A percentile compares a stretch with the other conserved stretches of the same genome.
Evolutionary conservation across 1,140 invertebrate genomes (phyloP).

Genomic region (Luehdorfia chinensis): DNA sequence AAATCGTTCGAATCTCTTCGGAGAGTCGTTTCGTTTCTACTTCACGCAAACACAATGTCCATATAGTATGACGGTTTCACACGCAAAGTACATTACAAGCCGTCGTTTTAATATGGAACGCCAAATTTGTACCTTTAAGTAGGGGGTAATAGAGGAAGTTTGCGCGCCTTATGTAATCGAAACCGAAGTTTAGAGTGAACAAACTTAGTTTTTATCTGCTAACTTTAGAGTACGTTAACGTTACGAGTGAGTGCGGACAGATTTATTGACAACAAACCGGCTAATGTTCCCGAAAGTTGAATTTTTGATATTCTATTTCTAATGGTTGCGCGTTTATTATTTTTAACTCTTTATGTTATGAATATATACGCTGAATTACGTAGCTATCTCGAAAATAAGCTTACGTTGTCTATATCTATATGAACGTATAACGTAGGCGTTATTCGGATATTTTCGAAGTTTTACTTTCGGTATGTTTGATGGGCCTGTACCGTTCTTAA

Average conservation of each 20-base stretch:
- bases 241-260: constrained; percentile 35
- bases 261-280: constrained; percentile 50
- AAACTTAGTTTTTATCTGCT: constrained; percentile 61
- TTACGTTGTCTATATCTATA: too few relatives aligned
- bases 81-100: constrained; percentile 13
- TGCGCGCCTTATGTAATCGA: constrained; percentile 52
- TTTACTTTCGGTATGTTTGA: too few relatives aligned
- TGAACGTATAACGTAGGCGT: too few relatives aligned
- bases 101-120: constrained; percentile 52
- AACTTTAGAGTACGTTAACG: constrained; percentile 46
- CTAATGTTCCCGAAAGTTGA: constrained; percentile 15
- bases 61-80: constrained; percentile 21
- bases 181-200: constrained; percentile 35
- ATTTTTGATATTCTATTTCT: constrained; percentile 10
- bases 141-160: constrained; percentile 57
- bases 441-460: too few relatives aligned
- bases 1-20: constrained; percentile 48
- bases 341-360: too few relatives aligned
- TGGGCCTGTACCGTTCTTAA: too few relatives aligned
- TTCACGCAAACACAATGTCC: constrained; percentile 26
- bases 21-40: constrained; percentile 50
- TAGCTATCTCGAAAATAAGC: too few relatives aligned
- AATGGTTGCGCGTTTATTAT: too few relatives aligned
- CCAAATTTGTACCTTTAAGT: constrained; percentile 59
- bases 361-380: too few relatives aligned